phyloP scores from a whole-genome alignment of 2,797 vertebrate genomes.

The Cyprinella venusta region DNA sequence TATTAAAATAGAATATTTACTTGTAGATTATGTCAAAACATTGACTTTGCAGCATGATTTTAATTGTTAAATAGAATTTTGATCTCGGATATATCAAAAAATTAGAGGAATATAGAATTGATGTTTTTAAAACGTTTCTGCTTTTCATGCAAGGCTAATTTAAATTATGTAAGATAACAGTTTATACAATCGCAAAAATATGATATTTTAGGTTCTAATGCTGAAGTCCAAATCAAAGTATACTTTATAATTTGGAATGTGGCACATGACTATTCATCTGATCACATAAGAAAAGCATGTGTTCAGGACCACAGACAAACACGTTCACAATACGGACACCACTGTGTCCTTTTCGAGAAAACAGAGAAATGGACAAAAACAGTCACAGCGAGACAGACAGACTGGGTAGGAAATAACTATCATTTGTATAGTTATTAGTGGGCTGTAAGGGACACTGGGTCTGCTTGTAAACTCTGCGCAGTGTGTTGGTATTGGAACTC shows the following conservation, averaged over 20 bases:
- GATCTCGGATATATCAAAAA: not conserved
- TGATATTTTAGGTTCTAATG: not conserved
- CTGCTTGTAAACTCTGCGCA: slow-evolving; percentile 23
- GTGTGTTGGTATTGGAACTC: slow-evolving; percentile 39
- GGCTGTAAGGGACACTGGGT: slow-evolving; percentile 19
- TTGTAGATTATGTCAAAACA: not conserved
- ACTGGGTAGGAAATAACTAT: slow-evolving; percentile 28
- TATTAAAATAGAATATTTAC: not conserved
- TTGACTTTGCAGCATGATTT: not conserved
- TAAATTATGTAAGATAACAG: not conserved
- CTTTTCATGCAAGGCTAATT: not conserved
- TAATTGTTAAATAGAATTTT: not conserved
- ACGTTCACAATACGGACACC: slow-evolving; percentile 38
- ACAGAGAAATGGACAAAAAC: not conserved
- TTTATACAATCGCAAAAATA: not conserved
- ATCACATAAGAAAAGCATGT: slow-evolving; percentile 3
- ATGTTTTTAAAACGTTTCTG: not conserved
- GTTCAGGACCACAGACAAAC: not conserved
- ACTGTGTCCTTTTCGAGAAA: slow-evolving; percentile 7
- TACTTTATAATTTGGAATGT: not conserved
- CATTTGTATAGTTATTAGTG: slow-evolving; percentile 30
- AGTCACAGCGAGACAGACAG: slow-evolving; percentile 18
- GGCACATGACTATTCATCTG: not conserved
- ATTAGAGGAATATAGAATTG: not conserved
- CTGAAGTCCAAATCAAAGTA: not conserved